Percentiles rank a stretch among this genome's conserved stretches.
These are phyloP conservation scores for Cherax destructor DNA, from an alignment of 1,140 invertebrate species.

Conservation along the genomic window DNA sequence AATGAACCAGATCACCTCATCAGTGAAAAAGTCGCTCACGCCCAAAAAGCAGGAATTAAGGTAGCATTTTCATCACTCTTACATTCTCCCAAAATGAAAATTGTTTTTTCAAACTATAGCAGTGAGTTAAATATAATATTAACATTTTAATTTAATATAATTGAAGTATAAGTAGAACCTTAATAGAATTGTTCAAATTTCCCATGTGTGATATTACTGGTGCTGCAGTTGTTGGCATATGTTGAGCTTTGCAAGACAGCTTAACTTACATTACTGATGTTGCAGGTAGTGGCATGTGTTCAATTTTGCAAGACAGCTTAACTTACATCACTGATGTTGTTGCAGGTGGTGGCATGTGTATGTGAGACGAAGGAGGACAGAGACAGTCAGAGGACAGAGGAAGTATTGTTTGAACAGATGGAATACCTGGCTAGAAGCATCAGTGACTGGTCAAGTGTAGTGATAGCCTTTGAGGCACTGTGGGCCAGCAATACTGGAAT, in stretches of 20 bases:
- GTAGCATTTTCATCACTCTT: neutral
- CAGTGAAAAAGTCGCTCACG: slow-evolving; percentile 77
- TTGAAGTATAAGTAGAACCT: too few relatives aligned
- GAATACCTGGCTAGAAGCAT: slow-evolving; percentile 81
- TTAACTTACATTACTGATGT: too few relatives aligned
- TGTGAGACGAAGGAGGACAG: slow-evolving; percentile 44
- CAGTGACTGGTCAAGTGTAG: slow-evolving; percentile 72
- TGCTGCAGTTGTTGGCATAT: neutral
- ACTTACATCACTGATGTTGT: too few relatives aligned
- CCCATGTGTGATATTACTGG: too few relatives aligned
- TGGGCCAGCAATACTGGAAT: slow-evolving; percentile 85
- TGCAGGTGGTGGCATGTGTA: slow-evolving; percentile 53
- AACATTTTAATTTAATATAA: too few relatives aligned
- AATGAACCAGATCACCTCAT: slow-evolving; percentile 90
- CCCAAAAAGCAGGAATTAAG: slow-evolving; percentile 49
- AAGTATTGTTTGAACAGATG: slow-evolving; percentile 37
- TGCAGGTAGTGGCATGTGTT: too few relatives aligned
- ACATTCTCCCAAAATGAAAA: neutral
- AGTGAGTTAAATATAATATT: too few relatives aligned
- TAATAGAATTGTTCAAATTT: too few relatives aligned
- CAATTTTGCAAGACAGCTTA: too few relatives aligned
- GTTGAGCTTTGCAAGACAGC: neutral
- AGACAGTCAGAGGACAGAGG: neutral
- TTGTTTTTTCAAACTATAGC: too few relatives aligned
- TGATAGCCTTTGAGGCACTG: slow-evolving; percentile 47